Conservation (phyloP, 2,113 vertebrate species). For the Chlorodrepanis virens region DNA sequence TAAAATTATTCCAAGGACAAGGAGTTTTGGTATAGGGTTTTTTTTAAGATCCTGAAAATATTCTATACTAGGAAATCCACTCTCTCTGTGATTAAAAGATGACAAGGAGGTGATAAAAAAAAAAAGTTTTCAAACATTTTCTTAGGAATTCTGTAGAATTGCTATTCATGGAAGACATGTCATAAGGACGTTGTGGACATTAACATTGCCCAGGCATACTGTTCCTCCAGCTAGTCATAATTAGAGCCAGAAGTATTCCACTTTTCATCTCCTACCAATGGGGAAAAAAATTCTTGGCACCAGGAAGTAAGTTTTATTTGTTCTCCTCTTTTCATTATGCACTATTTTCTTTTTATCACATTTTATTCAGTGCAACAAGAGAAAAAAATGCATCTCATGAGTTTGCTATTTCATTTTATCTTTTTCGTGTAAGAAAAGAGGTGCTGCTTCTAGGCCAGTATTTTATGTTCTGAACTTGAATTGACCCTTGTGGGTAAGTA, state of each 20-base stretch:
- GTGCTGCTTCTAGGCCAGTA: background rate
- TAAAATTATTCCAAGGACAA: background rate
- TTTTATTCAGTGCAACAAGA: background rate
- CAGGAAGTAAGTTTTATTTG: background rate
- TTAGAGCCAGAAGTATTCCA: background rate
- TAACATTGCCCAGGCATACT: accelerated
- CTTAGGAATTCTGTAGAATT: background rate
- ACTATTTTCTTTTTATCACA: background rate
- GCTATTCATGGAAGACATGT: background rate
- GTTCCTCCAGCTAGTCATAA: background rate
- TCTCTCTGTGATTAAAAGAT: background rate
- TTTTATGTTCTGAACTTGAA: background rate
- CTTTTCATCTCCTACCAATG: background rate
- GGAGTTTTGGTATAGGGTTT: background rate
- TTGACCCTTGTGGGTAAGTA: background rate
- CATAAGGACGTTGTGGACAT: background rate
- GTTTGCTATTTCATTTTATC: background rate
- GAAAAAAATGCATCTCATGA: background rate
- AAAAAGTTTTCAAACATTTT: background rate
- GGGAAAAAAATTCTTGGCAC: background rate
- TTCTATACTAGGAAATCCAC: background rate
- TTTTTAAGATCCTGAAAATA: background rate
- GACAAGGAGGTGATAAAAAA: background rate
- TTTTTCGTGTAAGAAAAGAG: background rate
- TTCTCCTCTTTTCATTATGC: background rate